Evolutionary conservation across 2,113 vertebrate species (phyloP).

Genomic region (Varanus salvator): DNA sequence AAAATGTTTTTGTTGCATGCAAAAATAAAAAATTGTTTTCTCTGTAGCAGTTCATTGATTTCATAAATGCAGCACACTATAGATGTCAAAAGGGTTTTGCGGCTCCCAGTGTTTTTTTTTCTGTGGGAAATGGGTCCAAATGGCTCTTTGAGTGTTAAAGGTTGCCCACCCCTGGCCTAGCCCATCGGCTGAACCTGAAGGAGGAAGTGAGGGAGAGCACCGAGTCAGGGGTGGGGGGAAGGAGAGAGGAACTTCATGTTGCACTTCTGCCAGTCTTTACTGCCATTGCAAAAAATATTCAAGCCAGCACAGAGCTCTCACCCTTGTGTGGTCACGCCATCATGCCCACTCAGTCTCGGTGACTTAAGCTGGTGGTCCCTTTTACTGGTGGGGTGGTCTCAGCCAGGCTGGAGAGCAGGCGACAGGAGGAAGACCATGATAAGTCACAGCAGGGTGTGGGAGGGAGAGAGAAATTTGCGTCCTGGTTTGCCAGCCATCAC

Average conservation of each 20-base stretch:
- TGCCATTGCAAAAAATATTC: no score
- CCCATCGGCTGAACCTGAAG: background rate
- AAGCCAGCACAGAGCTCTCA: background rate
- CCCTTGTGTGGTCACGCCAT: no score
- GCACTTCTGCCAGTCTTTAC: background rate
- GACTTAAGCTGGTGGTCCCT: background rate
- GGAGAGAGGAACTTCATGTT: conserved; percentile 16
- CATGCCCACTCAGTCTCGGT: background rate
- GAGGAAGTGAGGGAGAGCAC: conserved; percentile 2
- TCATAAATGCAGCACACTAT: no score
- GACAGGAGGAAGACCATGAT: background rate
- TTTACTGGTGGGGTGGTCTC: background rate
- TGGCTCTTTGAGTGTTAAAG: no score
- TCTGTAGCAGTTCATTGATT: no score
- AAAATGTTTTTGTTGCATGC: no score
- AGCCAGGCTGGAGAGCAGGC: background rate
- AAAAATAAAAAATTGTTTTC: no score
- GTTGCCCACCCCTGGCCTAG: no score
- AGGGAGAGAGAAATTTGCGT: background rate
- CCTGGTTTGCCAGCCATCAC: background rate
- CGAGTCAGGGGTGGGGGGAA: background rate
- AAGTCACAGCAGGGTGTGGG: background rate
- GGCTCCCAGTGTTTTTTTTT: no score
- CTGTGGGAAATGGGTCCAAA: no score
- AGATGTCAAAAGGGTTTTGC: no score